A percentile compares a stretch with the other conserved stretches of the same genome.
Evolutionary conservation across 2,797 vertebrate genomes (phyloP).

Genomic region (Heteromormyrus szaboi): DNA sequence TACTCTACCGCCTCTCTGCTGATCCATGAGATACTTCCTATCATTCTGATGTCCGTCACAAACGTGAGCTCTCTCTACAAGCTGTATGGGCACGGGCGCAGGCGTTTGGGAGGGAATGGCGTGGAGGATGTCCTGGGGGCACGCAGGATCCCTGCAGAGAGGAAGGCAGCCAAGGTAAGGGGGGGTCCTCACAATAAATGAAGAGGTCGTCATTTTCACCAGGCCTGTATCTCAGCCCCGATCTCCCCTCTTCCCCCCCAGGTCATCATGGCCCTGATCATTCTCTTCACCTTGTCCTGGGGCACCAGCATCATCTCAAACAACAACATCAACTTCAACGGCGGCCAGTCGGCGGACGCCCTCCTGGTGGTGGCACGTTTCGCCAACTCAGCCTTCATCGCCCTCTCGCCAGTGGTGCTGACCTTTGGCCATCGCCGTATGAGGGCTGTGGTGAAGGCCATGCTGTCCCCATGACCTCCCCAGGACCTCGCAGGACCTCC

Average conservation of each 20-base stretch:
- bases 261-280: conserved; percentile 67
- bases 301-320: conserved; percentile 67
- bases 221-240: not conserved
- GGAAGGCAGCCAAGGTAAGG: conserved; percentile 65
- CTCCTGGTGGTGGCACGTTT: conserved; percentile 65
- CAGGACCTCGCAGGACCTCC: not conserved
- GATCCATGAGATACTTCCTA: conserved; percentile 66
- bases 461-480: conserved; percentile 24
- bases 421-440: conserved; percentile 62
- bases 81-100: conserved; percentile 55
- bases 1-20: conserved; percentile 67
- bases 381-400: conserved; percentile 62
- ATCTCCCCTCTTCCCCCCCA: conserved; percentile 25
- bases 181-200: too few relatives aligned
- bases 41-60: conserved; percentile 63
- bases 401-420: conserved; percentile 62
- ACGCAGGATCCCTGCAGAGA: conserved; percentile 63
- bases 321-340: conserved; percentile 71
- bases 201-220: not conserved
- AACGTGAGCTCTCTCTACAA: conserved; percentile 65
- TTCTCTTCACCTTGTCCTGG: conserved; percentile 68
- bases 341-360: conserved; percentile 42
- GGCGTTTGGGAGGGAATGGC: conserved; percentile 6
- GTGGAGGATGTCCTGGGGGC: conserved; percentile 35
- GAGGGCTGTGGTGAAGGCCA: conserved; percentile 52